These are phyloP conservation scores for Speoplatyrhinus poulsoni DNA, from an alignment of 2,113 vertebrate genomes.

Conservation along the genomic window DNA sequence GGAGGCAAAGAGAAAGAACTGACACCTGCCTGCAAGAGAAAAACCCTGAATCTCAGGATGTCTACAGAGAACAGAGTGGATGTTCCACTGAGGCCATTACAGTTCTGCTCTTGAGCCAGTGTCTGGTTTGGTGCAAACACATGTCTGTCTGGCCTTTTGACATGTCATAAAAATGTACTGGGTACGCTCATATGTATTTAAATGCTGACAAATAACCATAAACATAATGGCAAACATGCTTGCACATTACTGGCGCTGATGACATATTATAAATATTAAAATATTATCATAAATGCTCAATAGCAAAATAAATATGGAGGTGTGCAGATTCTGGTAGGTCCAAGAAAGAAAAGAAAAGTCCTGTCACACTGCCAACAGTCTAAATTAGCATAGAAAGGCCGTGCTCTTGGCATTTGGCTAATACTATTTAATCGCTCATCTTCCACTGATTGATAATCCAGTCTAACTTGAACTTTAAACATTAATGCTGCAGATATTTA, in stretches of 20 bases:
- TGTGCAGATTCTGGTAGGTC: too few relatives aligned
- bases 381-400: constrained; percentile 33
- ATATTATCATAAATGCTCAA: too few relatives aligned
- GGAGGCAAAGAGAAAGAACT: constrained; percentile 47
- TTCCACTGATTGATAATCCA: constrained; percentile 50
- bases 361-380: background rate
- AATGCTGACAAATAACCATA: too few relatives aligned
- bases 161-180: constrained; percentile 1
- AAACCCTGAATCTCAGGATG: constrained; percentile 25
- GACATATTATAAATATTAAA: too few relatives aligned
- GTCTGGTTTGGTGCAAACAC: background rate
- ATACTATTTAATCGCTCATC: constrained; percentile 61
- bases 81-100: constrained; percentile 23
- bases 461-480: constrained; percentile 65
- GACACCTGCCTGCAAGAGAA: constrained; percentile 50
- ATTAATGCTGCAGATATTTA: constrained; percentile 46
- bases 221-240: too few relatives aligned
- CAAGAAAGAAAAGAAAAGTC: too few relatives aligned
- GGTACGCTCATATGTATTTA: too few relatives aligned
- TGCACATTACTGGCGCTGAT: too few relatives aligned
- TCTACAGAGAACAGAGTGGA: background rate
- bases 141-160: constrained; percentile 2
- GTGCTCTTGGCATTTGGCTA: constrained; percentile 52
- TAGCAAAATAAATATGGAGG: too few relatives aligned
- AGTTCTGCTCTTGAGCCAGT: background rate